Conservation (phyloP, 1,140 invertebrate genomes). For the Pseudomyrmex sp. region DNA sequence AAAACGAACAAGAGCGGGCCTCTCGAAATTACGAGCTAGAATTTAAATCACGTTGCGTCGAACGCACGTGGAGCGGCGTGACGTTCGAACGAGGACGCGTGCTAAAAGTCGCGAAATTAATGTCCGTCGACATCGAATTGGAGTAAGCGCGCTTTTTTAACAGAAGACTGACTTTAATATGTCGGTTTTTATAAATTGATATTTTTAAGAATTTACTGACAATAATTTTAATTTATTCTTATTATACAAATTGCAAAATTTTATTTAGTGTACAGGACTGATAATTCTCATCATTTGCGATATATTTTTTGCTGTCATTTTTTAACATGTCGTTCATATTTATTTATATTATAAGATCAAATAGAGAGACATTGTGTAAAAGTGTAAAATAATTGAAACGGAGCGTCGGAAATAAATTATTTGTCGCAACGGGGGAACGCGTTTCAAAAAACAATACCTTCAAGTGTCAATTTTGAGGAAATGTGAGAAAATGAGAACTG, state of each 20-base stretch:
- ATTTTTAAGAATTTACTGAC: no score
- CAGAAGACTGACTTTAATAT: background rate
- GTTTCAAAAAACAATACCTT: no score
- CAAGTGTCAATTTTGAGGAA: background rate
- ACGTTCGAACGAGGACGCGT: background rate
- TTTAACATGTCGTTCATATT: no score
- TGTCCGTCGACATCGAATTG: background rate
- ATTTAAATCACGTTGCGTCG: background rate
- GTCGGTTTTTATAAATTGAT: background rate
- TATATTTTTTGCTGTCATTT: no score
- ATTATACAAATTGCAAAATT: no score
- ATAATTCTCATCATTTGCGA: no score
- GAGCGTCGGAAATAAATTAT: slow-evolving; percentile 18
- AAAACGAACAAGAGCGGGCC: slow-evolving; percentile 3
- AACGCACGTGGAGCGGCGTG: background rate
- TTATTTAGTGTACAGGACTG: no score
- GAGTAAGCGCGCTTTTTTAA: no score
- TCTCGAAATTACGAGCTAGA: slow-evolving; percentile 17
- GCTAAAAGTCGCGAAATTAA: slow-evolving; percentile 8
- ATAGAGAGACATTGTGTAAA: no score
- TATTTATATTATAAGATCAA: no score
- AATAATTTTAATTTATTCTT: no score
- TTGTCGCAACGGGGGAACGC: background rate
- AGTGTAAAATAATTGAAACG: background rate
- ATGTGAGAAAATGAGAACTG: background rate